Base-by-base conservation (phyloP, 2,888 invertebrate species). In the Cremastobaeus sp. region DNA sequence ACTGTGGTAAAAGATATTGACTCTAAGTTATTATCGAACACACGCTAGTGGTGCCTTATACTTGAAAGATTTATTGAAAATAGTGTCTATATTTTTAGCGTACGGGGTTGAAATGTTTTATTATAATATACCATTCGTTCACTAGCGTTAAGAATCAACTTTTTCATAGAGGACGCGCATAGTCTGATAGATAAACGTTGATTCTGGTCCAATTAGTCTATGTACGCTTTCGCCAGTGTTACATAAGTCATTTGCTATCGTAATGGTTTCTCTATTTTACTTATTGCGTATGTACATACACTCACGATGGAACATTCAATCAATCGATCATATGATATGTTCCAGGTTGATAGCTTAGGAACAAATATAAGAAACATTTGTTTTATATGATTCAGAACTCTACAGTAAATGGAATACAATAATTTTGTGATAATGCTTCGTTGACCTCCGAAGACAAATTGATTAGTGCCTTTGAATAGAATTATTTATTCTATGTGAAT, bases 381-480 rank as follows among this genome's bases (percentile, higher is more conserved):
- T 39, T 34, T 34, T 39, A 37, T 47, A 21, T n/a, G n/a, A 25
- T 59, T 28, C 35, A 28, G 8, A 43, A 45, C 48, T 8, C n/a
- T 47, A 11, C 15, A 57, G 15, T n/a, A 14, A 37, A 59, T 47
- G 6, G 14, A 47, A 14, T 21, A n/a, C 47, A 65, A 35, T 50
- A 39, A 41, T 55, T 32, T 66, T 66, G 48, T 57, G 50, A 66
- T 57, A 66, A 37, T 64, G 20, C 50, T 62, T 20, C 32, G 45
- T 45, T 14, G 25, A 45, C 4, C 41, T 34, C 35, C n/a, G 39
- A 62, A 30, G 12, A 34, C 45, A 9, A 25, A 12, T 14, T 11
- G 6, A 66, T 55, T 55, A 65, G 66, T 66, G 66, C 66, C 66
- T 66, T 66, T 41, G 14, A 18, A 50, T 47, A 66, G 39, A 57